Conservation (phyloP, 2,888 invertebrate species). For the Dyspetes luteomarginatus region DNA sequence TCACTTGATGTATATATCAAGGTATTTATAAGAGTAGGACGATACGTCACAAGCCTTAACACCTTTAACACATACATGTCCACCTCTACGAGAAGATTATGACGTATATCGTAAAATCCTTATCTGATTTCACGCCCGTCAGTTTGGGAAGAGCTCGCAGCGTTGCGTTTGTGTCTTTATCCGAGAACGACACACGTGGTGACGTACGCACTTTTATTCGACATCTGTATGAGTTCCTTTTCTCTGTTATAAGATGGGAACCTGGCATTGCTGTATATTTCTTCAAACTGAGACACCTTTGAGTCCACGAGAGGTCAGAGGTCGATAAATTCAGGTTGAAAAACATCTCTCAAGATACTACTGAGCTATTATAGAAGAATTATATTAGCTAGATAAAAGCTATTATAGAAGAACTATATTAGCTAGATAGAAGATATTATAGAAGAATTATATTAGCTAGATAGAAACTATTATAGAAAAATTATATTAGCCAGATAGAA, state of each 20-base stretch:
- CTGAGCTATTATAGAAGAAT: too few species aligned
- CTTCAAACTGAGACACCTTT: constrained; percentile 21
- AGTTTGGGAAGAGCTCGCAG: constrained; percentile 12
- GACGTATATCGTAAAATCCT: constrained; percentile 58
- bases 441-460: too few species aligned
- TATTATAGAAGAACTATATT: too few species aligned
- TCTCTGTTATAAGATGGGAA: constrained; percentile 4
- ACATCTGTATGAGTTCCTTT: constrained; percentile 32
- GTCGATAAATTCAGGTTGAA: not conserved
- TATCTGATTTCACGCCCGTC: constrained; percentile 70
- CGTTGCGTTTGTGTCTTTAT: constrained; percentile 36
- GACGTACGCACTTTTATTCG: constrained; percentile 67
- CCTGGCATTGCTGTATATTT: not conserved
- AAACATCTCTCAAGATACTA: too few species aligned
- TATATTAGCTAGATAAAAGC: too few species aligned
- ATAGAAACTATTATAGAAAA: too few species aligned
- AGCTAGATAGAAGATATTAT: too few species aligned
- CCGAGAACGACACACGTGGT: constrained; percentile 40
- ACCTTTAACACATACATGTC: constrained; percentile 30
- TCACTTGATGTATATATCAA: not conserved
- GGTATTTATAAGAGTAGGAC: not conserved
- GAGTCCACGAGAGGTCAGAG: constrained; percentile 24
- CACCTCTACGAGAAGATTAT: constrained; percentile 66
- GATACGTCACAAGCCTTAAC: constrained; percentile 36
- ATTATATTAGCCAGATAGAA: too few species aligned